phyloP scores from a whole-genome alignment of 1,140 invertebrate genomes.

The Paracyclopina nana region DNA sequence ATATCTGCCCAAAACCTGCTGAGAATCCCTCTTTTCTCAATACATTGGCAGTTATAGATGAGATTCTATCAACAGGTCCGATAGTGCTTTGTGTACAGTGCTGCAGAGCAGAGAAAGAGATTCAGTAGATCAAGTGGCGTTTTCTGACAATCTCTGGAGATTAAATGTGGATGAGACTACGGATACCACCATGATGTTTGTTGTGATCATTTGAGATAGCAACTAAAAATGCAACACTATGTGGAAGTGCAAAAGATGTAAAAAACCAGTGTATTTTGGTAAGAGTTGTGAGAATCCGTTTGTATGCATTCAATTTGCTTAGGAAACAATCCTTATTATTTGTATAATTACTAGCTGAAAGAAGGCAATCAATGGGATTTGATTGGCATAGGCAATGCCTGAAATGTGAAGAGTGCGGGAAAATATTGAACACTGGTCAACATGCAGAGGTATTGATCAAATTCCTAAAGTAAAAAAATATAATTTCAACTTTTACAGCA shows the following conservation, averaged over 20 bases:
- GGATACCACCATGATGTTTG: neutral
- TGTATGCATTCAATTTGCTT: slow-evolving; percentile 1
- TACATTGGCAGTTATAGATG: neutral
- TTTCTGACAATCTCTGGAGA: neutral
- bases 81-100: no score
- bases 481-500: slow-evolving; percentile 36
- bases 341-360: slow-evolving; percentile 45
- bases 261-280: slow-evolving; percentile 69
- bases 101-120: no score
- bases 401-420: slow-evolving; percentile 69
- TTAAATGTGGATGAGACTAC: neutral
- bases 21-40: neutral
- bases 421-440: slow-evolving; percentile 51
- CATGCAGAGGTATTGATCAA: neutral
- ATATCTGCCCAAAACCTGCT: neutral
- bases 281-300: slow-evolving; percentile 21
- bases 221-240: slow-evolving; percentile 27
- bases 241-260: slow-evolving; percentile 72
- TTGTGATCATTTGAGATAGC: neutral
- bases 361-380: slow-evolving; percentile 71
- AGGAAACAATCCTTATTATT: slow-evolving; percentile 4
- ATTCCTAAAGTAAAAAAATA: slow-evolving; percentile 10
- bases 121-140: neutral
- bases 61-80: neutral
- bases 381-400: slow-evolving; percentile 84